These are phyloP conservation scores for Moxostoma hubbsi DNA, from an alignment of 2,797 vertebrate genomes.

Conservation along the genomic window DNA sequence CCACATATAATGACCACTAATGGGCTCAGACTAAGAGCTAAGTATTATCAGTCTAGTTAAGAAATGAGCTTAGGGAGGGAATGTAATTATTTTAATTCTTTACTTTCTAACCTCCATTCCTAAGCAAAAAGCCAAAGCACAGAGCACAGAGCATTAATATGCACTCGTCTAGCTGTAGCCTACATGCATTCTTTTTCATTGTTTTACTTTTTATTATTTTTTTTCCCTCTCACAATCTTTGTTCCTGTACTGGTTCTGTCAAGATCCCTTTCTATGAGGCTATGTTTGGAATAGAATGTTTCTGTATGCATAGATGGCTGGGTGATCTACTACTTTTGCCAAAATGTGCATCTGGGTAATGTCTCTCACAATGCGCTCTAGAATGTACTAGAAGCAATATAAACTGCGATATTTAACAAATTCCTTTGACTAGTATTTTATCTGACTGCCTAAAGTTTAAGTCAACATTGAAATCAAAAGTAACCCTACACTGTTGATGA, in stretches of 20 bases:
- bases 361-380: too few species aligned
- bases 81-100: constrained; percentile 74
- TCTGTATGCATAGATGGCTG: too few species aligned
- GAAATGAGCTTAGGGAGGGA: constrained; percentile 61
- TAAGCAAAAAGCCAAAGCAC: constrained; percentile 61
- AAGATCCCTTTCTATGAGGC: background rate
- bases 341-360: too few species aligned
- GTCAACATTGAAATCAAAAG: too few species aligned
- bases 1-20: constrained; percentile 61
- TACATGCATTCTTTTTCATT: constrained; percentile 6
- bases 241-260: background rate
- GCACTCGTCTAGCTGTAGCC: constrained; percentile 41
- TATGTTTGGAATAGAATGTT: too few species aligned
- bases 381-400: too few species aligned
- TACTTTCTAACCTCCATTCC: constrained; percentile 58
- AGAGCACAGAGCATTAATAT: constrained; percentile 60
- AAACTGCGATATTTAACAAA: too few species aligned
- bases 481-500: too few species aligned
- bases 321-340: too few species aligned
- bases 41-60: constrained; percentile 64
- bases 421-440: too few species aligned
- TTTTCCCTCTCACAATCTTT: background rate
- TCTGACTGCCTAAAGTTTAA: too few species aligned
- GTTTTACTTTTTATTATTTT: background rate
- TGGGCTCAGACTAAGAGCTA: constrained; percentile 62